phyloP scores from a whole-genome alignment of 2,113 vertebrate species.

The Microcebus griseorufus region DNA sequence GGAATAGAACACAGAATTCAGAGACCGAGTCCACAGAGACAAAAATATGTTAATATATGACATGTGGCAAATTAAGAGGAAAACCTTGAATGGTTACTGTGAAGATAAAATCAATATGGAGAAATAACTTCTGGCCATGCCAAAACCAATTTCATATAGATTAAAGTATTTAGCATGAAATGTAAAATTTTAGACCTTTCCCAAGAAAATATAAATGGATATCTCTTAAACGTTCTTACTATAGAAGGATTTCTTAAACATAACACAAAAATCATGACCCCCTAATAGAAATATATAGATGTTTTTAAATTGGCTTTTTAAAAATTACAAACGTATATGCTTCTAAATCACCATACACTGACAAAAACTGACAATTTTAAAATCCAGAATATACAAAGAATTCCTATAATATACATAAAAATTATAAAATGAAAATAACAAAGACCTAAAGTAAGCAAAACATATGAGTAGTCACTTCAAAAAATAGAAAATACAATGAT shows the following conservation, averaged over 20 bases:
- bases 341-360: not conserved
- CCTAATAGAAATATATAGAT: not conserved
- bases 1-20: not conserved
- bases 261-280: not conserved
- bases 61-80: not conserved
- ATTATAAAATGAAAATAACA: not conserved
- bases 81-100: not conserved
- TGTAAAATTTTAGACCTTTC: not conserved
- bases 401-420: not conserved
- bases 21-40: no score
- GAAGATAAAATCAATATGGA: not conserved
- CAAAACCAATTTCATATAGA: not conserved
- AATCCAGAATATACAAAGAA: not conserved
- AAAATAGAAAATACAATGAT: not conserved
- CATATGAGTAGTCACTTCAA: not conserved
- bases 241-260: not conserved
- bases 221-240: not conserved
- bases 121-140: not conserved
- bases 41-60: not conserved
- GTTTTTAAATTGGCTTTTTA: not conserved
- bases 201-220: not conserved
- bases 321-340: not conserved
- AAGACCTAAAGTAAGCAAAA: not conserved
- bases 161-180: not conserved
- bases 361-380: not conserved